Conservation (phyloP, 2,888 invertebrate species). For the Trissolcus japonicus region DNA sequence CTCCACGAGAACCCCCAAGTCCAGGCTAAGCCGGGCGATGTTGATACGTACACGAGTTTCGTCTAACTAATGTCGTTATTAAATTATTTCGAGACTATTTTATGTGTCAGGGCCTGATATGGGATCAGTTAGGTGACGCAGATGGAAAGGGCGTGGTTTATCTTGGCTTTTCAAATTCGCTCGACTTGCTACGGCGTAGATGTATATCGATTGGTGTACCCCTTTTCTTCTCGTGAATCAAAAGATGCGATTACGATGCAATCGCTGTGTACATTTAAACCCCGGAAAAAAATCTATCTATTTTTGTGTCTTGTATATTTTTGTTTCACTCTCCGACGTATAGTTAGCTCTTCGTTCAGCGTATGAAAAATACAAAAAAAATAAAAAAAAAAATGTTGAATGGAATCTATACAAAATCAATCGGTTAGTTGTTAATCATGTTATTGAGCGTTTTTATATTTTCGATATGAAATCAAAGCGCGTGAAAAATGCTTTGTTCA, state of each 20-base stretch:
- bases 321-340: too few relatives aligned
- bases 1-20: conserved; percentile 4
- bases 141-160: conserved; percentile 57
- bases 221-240: conserved; percentile 49
- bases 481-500: conserved; percentile 15
- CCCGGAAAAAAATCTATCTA: not conserved
- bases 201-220: conserved; percentile 48
- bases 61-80: conserved; percentile 57
- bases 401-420: not conserved
- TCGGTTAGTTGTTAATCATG: too few relatives aligned
- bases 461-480: not conserved
- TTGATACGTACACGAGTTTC: conserved; percentile 40
- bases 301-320: too few relatives aligned
- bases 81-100: conserved; percentile 59
- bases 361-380: too few relatives aligned
- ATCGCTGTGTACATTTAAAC: conserved; percentile 27
- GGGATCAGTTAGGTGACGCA: conserved; percentile 51
- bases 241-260: conserved; percentile 49
- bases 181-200: conserved; percentile 28
- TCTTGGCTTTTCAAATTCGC: conserved; percentile 43
- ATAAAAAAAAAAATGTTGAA: too few relatives aligned
- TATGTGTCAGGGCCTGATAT: conserved; percentile 37
- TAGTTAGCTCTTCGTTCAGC: too few relatives aligned
- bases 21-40: not conserved
- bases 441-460: not conserved